Evolutionary conservation across 2,888 invertebrate species (phyloP).

Genomic region (Eubasilissa splendida): DNA sequence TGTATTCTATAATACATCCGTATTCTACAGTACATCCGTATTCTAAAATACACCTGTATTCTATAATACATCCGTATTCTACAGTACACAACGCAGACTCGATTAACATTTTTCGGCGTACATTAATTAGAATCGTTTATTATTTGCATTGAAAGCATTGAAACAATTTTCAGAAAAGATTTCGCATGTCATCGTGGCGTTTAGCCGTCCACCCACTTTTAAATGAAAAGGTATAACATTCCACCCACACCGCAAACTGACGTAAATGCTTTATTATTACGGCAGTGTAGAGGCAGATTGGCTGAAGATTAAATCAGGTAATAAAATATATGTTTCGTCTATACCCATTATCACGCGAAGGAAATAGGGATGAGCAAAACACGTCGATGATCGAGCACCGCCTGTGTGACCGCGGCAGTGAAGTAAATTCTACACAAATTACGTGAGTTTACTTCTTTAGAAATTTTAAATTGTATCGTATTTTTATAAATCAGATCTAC

Average conservation of each 20-base stretch:
- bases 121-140: background rate
- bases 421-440: too few species aligned
- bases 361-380: background rate
- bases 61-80: too few species aligned
- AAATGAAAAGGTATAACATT: background rate
- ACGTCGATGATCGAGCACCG: background rate
- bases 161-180: background rate
- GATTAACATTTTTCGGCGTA: background rate
- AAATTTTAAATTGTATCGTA: too few species aligned
- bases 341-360: background rate
- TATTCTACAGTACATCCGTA: too few species aligned
- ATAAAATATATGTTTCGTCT: background rate
- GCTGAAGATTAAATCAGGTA: background rate
- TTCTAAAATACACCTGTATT: too few species aligned
- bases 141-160: background rate
- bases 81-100: too few species aligned
- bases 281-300: background rate
- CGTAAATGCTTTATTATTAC: background rate
- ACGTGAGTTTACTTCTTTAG: too few species aligned
- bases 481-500: too few species aligned
- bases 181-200: conserved; percentile 3
- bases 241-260: background rate
- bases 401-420: too few species aligned
- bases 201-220: background rate
- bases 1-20: too few species aligned